Conservation (phyloP, 2,888 invertebrate genomes). For the Nomada fucata region DNA sequence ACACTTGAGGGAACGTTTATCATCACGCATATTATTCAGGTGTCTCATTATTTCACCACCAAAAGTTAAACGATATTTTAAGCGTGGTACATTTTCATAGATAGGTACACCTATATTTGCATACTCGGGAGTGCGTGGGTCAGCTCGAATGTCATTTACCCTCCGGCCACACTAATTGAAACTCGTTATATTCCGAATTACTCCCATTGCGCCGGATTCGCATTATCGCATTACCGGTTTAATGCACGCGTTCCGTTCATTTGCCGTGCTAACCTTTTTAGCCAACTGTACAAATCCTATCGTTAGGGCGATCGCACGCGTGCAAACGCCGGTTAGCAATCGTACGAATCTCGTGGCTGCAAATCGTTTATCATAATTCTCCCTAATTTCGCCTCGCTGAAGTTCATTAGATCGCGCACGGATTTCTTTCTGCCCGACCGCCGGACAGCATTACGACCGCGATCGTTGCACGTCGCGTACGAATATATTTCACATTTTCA, state of each 20-base stretch:
- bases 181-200: conserved; percentile 65
- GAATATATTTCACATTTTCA: no score
- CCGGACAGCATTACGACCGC: no score
- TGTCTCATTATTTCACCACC: conserved; percentile 25
- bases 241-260: conserved; percentile 53
- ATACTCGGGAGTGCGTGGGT: conserved; percentile 36
- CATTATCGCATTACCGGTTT: conserved; percentile 63
- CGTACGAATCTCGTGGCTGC: neutral
- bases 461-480: no score
- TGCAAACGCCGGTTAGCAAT: conserved; percentile 1
- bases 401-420: no score
- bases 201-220: conserved; percentile 41
- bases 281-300: conserved; percentile 33
- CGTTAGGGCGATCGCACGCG: conserved; percentile 17
- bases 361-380: conserved; percentile 24
- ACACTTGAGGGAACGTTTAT: no score
- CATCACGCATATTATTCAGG: conserved; percentile 26
- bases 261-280: conserved; percentile 52
- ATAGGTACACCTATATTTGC: conserved; percentile 52
- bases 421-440: no score
- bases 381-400: neutral
- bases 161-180: conserved; percentile 63
- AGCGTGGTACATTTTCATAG: conserved; percentile 31
- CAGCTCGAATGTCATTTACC: conserved; percentile 54
- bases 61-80: conserved; percentile 37